phyloP scores from a whole-genome alignment of 2,888 invertebrate genomes.

The Amorpha juglandis region DNA sequence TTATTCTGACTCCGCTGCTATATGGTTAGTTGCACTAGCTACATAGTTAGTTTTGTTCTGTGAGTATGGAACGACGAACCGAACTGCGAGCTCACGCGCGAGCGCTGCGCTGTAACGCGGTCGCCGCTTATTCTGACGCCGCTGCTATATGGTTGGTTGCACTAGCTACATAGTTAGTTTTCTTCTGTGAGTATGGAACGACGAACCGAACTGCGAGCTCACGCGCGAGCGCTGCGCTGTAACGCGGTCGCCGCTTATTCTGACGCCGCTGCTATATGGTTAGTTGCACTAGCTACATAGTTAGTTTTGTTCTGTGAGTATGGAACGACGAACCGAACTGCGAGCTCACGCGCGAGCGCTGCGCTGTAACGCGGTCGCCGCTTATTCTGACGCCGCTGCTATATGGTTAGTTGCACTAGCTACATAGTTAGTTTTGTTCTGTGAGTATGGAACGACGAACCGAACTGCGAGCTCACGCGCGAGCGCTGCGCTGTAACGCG shows the following conservation, averaged over 20 bases:
- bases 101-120: slow-evolving; percentile 96
- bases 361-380: slow-evolving; percentile 97
- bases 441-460: slow-evolving; percentile 89
- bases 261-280: slow-evolving; percentile 97
- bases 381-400: slow-evolving; percentile 95
- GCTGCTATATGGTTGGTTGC: slow-evolving; percentile 93
- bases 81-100: slow-evolving; percentile 97
- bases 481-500: slow-evolving; percentile 96
- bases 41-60: neutral
- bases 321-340: slow-evolving; percentile 96
- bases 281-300: slow-evolving; percentile 47
- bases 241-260: slow-evolving; percentile 97
- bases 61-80: slow-evolving; percentile 89
- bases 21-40: slow-evolving; percentile 88
- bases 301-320: no score
- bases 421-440: neutral
- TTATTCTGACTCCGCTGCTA: slow-evolving; percentile 95
- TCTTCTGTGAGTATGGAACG: slow-evolving; percentile 83
- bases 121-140: slow-evolving; percentile 96
- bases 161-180: neutral
- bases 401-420: slow-evolving; percentile 89
- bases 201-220: slow-evolving; percentile 96
- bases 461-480: slow-evolving; percentile 96
- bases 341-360: slow-evolving; percentile 96
- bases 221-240: slow-evolving; percentile 95